Conservation (phyloP, 2,888 invertebrate genomes). For the Drosophila diplacantha region DNA sequence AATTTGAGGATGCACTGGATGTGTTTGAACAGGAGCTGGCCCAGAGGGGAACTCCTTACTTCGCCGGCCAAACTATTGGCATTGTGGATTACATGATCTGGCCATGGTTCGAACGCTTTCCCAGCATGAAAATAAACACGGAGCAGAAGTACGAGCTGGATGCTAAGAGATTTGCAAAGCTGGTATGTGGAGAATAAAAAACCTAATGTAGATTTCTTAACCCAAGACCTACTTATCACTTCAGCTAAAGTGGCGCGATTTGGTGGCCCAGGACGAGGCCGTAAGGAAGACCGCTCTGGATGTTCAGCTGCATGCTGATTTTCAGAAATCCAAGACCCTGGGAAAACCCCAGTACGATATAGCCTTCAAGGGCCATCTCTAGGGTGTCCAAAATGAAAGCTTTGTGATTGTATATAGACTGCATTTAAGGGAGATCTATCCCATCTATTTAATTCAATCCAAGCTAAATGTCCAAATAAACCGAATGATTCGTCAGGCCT, state of each 20-base stretch:
- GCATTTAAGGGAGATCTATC: slow-evolving; percentile 1
- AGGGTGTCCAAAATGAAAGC: not conserved
- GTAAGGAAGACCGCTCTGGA: slow-evolving; percentile 84
- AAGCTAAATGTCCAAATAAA: slow-evolving; percentile 12
- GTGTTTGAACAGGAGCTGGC: slow-evolving; percentile 83
- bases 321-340: slow-evolving; percentile 82
- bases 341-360: slow-evolving; percentile 81
- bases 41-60: slow-evolving; percentile 82
- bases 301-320: slow-evolving; percentile 85
- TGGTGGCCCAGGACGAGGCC: slow-evolving; percentile 84
- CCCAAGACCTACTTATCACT: not conserved
- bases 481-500: slow-evolving; percentile 37
- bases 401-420: not conserved
- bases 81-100: slow-evolving; percentile 90
- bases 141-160: slow-evolving; percentile 79
- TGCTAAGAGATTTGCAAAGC: slow-evolving; percentile 37
- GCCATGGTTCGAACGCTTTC: slow-evolving; percentile 86
- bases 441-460: slow-evolving; percentile 45
- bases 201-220: not conserved
- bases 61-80: slow-evolving; percentile 85
- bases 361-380: slow-evolving; percentile 41
- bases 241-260: slow-evolving; percentile 81
- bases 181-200: slow-evolving; percentile 45
- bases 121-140: slow-evolving; percentile 80
- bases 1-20: slow-evolving; percentile 79